Conservation (phyloP, 2,113 vertebrate species). For the zebrafish (Danio rerio) region DNA sequence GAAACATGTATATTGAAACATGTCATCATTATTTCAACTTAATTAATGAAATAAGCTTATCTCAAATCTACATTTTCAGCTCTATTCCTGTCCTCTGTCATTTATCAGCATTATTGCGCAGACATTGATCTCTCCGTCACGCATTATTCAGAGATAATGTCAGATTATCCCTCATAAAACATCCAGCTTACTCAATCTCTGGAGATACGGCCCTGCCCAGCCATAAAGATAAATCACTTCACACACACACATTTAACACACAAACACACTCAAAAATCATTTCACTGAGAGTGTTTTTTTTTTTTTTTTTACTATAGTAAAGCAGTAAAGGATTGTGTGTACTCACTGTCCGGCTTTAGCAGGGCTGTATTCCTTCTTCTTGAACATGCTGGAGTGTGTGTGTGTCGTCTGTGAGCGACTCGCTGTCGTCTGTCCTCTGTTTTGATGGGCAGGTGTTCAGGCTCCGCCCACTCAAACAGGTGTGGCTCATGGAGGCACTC, state of each 20-base stretch:
- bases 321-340: neutral
- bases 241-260: conserved; percentile 41
- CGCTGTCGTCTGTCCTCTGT: conserved; percentile 43
- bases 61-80: neutral
- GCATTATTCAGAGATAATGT: neutral
- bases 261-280: neutral
- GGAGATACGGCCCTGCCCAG: conserved; percentile 32
- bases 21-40: neutral
- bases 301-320: too few relatives aligned
- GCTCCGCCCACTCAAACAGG: conserved; percentile 73
- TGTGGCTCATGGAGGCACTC: conserved; percentile 57
- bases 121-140: neutral
- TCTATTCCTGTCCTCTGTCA: too few relatives aligned
- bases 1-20: neutral
- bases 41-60: neutral
- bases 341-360: conserved; percentile 75
- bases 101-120: neutral
- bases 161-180: neutral
- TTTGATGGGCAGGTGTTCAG: conserved; percentile 66
- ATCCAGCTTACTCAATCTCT: neutral
- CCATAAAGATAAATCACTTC: conserved; percentile 53
- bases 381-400: conserved; percentile 66
- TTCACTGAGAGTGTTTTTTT: too few relatives aligned
- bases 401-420: conserved; percentile 22
- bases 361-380: conserved; percentile 62